A percentile compares a stretch with the other conserved stretches of the same genome.
Evolutionary conservation across 2,113 vertebrate species (phyloP).

Genomic region (Heterochromis multidens): DNA sequence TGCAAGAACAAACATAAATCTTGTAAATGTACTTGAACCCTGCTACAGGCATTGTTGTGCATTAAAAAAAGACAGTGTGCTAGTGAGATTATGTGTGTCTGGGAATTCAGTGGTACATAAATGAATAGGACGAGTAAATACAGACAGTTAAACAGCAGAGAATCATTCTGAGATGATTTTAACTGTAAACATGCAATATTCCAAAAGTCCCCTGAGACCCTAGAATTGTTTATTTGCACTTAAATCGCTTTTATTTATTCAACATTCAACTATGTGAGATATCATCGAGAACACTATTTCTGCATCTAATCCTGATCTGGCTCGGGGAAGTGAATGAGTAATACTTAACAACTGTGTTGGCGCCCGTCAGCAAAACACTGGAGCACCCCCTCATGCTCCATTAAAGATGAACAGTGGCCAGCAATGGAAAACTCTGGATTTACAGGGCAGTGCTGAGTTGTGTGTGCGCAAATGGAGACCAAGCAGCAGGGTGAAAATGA

Average conservation of each 20-base stretch:
- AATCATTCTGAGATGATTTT: neutral
- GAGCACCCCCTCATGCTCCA: slow-evolving; percentile 19
- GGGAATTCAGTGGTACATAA: neutral
- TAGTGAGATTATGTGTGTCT: neutral
- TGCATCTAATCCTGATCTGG: neutral
- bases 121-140: neutral
- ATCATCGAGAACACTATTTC: neutral
- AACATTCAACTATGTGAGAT: neutral
- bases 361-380: slow-evolving; percentile 19
- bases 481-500: slow-evolving; percentile 16
- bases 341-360: slow-evolving; percentile 16
- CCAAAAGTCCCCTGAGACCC: neutral
- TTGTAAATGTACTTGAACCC: slow-evolving; percentile 38
- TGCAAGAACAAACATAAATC: slow-evolving; percentile 33
- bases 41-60: neutral
- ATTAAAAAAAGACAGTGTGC: neutral
- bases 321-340: slow-evolving; percentile 8
- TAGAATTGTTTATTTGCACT: neutral
- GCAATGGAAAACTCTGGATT: slow-evolving; percentile 10
- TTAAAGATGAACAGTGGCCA: slow-evolving; percentile 42
- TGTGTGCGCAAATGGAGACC: neutral
- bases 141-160: neutral
- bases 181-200: neutral
- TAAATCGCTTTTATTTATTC: slow-evolving; percentile 9
- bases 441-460: neutral